Evolutionary conservation across 53 echinoderm and acorn worm species (phyloP).

Genomic region (Apostichopus leukothele): DNA sequence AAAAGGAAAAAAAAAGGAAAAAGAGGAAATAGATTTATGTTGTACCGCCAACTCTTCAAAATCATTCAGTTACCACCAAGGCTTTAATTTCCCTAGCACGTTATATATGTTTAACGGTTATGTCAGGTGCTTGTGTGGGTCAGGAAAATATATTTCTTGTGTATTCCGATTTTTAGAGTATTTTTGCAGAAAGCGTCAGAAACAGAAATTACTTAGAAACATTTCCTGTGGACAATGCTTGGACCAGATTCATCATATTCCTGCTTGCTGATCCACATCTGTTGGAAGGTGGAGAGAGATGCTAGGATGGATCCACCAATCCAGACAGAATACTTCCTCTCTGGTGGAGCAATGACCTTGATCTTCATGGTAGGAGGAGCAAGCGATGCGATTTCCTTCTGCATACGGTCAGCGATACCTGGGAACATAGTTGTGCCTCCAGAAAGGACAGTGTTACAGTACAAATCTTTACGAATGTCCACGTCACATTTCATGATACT

Average conservation of each 20-base stretch:
- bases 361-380: constrained; percentile 97
- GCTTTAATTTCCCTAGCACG: no score
- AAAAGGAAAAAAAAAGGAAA: no score
- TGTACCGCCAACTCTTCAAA: no score
- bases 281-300: constrained; percentile 30
- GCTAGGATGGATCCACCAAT: constrained; percentile 29
- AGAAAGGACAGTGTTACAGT: constrained; percentile 87
- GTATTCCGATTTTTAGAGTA: no score
- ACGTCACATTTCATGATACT: constrained; percentile 98
- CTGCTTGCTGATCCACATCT: constrained; percentile 30
- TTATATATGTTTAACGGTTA: no score
- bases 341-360: constrained; percentile 92
- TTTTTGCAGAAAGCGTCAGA: background rate
- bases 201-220: background rate
- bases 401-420: constrained; percentile 91
- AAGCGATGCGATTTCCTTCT: constrained; percentile 82
- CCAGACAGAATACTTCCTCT: constrained; percentile 78
- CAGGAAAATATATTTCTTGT: no score
- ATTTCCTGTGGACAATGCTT: constrained; percentile 28
- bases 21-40: no score
- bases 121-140: no score
- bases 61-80: no score
- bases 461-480: constrained; percentile 95
- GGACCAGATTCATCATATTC: constrained; percentile 19
- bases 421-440: constrained; percentile 97